Percentiles rank a stretch among this genome's conserved stretches.
Conservation (phyloP, 2,888 invertebrate species). For the Rhodophaea formosa region DNA sequence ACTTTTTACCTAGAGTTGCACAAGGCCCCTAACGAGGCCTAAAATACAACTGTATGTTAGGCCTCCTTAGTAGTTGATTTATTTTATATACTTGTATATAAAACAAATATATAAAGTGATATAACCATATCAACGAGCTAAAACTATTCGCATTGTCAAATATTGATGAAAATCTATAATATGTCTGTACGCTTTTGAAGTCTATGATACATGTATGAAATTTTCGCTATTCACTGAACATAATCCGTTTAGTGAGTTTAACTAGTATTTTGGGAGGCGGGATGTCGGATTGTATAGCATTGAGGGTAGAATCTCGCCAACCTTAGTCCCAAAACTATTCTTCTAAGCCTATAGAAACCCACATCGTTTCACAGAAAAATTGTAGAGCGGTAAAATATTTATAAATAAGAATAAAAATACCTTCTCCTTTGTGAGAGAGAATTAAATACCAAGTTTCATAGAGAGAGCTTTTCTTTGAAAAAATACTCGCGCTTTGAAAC, state of each 20-base stretch:
- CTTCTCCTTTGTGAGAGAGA: conserved; percentile 3
- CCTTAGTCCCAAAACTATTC: too few species aligned
- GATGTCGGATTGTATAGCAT: background rate
- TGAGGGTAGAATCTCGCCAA: background rate
- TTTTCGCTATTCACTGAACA: conserved; percentile 12
- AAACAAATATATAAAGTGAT: too few species aligned
- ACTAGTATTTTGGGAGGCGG: conserved; percentile 11
- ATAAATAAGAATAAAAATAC: conserved; percentile 1
- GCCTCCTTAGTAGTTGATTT: too few species aligned
- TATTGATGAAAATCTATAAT: too few species aligned
- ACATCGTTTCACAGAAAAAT: background rate
- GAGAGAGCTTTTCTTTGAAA: conserved; percentile 3
- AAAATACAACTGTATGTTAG: too few species aligned
- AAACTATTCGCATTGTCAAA: too few species aligned
- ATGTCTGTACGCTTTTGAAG: background rate
- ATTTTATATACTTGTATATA: too few species aligned
- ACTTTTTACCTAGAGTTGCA: too few species aligned
- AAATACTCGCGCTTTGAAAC: conserved; percentile 5
- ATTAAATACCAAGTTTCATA: conserved; percentile 2
- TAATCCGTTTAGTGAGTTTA: conserved; percentile 14
- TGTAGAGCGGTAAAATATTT: background rate
- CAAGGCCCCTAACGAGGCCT: too few species aligned
- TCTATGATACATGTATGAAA: conserved; percentile 7
- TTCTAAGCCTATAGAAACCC: background rate
- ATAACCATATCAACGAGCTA: too few species aligned